Base-by-base conservation (phyloP, 2,113 vertebrate genomes). In the Syngnathus floridae region DNA sequence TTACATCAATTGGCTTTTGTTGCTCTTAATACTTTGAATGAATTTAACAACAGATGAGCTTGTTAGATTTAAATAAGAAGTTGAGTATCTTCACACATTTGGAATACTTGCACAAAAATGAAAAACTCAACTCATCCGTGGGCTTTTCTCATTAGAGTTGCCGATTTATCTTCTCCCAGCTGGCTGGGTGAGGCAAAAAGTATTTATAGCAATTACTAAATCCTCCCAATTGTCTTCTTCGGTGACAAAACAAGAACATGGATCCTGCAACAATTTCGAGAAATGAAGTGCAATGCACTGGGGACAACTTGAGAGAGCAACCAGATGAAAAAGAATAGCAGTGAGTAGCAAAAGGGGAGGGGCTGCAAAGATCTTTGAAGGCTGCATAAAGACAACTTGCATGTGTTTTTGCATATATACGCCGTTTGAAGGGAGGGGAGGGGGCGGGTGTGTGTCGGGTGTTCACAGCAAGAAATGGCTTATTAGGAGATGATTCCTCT, bases 401-500 rank as follows among this genome's bases (percentile, higher is more conserved):
- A 4, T 66, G 2, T 11, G 2, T 58, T 54, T 65, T 10, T 43
- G 31, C 64, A 66, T 52, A 64, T 37, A 63, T 13, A 31, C 26
- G 6, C 1, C 17, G 48, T 21, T 56, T 55, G 52, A 67, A 64
- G 56, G 61, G 66, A 38, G 67, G 13, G 0, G 13, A 74, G 82
- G 78, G 78, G 82, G 88, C 71, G 26, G 26, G 3, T 31, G 26
- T 31, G 26, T 31, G 26, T 31, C 26, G 26, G 26, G 84, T 86
- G 83, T 77, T 86, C 88, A 81, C 84, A 80, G 86, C 62, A 55
- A 85, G 85, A 77, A 31, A 83, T 76, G 85, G 88, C 80, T 91
- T 84, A 88, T 87, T 89, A 90, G 87, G 75, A 83, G 91, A 87
- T 85, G 84, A 84, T 87, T 74, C 84, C 84, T 83, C 80, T 89